Percentiles rank a stretch among this genome's conserved stretches.
Evolutionary conservation across 2,888 invertebrate genomes (phyloP).

Genomic region (Lepidocyrtinus sp.): DNA sequence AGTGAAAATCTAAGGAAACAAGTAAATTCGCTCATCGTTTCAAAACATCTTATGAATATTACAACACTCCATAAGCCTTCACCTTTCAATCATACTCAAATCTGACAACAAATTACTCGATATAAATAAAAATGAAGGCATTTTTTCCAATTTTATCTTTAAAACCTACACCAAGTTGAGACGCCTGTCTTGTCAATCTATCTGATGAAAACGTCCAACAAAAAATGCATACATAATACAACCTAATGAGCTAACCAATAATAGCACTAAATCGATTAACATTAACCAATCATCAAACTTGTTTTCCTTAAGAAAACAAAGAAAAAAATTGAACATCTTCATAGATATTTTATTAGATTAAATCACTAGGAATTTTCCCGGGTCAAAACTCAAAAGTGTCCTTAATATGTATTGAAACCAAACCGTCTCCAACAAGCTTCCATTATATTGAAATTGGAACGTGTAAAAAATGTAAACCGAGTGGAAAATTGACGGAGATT

Average conservation of each 20-base stretch:
- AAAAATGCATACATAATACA: constrained; percentile 25
- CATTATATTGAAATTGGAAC: constrained; percentile 23
- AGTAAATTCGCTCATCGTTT: neutral
- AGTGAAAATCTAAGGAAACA: neutral
- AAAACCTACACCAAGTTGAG: constrained; percentile 26
- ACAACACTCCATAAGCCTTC: neutral
- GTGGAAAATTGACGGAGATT: neutral
- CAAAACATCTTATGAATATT: neutral
- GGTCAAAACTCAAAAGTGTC: too few relatives aligned
- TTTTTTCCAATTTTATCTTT: neutral
- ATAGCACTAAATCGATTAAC: constrained; percentile 33
- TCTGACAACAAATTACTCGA: constrained; percentile 39
- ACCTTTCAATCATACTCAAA: constrained; percentile 36
- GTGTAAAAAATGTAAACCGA: neutral
- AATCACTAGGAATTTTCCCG: too few relatives aligned
- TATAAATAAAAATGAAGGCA: constrained; percentile 4
- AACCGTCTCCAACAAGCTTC: too few relatives aligned
- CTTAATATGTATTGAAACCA: too few relatives aligned
- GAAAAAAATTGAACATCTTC: constrained; percentile 25
- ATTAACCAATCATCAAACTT: neutral
- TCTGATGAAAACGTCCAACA: constrained; percentile 33
- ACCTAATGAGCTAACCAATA: constrained; percentile 37
- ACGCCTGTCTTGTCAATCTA: constrained; percentile 13
- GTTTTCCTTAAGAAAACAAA: constrained; percentile 12
- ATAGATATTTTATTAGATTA: constrained; percentile 36